phyloP scores from a whole-genome alignment of 2,797 vertebrate genomes.

The Anniella stebbinsi region DNA sequence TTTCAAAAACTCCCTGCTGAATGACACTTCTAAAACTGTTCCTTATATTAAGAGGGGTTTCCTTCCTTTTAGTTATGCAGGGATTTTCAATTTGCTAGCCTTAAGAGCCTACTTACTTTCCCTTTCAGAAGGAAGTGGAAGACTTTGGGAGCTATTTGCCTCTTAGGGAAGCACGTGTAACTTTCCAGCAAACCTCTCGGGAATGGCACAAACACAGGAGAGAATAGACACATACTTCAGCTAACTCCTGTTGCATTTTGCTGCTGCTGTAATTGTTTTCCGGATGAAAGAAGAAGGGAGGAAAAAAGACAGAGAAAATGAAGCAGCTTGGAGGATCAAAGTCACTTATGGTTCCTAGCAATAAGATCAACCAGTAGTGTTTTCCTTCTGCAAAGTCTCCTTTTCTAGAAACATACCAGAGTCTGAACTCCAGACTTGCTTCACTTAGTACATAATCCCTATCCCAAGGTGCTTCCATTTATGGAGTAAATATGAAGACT shows the following conservation, averaged over 20 bases:
- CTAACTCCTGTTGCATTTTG: conserved; percentile 17
- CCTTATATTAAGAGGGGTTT: conserved; percentile 12
- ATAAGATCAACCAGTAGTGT: background rate
- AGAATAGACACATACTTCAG: conserved; percentile 11
- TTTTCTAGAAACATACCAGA: background rate
- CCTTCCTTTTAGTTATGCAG: background rate
- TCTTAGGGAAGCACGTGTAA: background rate
- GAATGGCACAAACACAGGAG: background rate
- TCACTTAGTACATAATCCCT: background rate
- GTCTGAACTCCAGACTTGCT: background rate
- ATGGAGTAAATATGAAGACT: background rate
- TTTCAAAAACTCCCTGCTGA: conserved; percentile 8
- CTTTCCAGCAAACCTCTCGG: background rate
- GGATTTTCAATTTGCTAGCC: conserved; percentile 14
- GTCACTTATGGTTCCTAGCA: background rate
- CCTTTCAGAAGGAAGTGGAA: conserved; percentile 10
- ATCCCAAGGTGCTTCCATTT: background rate
- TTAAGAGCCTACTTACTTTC: conserved; percentile 16
- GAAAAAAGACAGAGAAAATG: conserved; percentile 9
- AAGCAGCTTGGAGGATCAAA: conserved; percentile 23
- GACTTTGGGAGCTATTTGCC: background rate
- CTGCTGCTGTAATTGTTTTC: conserved; percentile 32
- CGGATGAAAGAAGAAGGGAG: conserved; percentile 30
- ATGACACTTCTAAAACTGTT: conserved; percentile 24
- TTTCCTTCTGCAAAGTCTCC: background rate